A percentile compares a stretch with the other conserved stretches of the same genome.
Conservation (phyloP, 2,888 invertebrate species). For the Nebria brevicollis region DNA sequence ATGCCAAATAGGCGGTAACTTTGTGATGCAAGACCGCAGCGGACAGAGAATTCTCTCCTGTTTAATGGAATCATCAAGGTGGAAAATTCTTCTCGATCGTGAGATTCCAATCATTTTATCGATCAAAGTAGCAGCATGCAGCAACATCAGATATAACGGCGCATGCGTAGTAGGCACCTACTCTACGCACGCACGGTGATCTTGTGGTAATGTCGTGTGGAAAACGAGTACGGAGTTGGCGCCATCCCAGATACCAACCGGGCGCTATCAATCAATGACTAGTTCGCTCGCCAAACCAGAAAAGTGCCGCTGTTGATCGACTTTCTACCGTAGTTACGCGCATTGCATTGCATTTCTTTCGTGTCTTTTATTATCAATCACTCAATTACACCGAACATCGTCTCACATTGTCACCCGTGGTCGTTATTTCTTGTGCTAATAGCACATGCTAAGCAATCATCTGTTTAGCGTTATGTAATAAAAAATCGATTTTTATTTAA, state of each 20-base stretch:
- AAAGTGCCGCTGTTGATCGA: constrained; percentile 21
- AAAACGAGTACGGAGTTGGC: constrained; percentile 24
- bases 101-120: constrained; percentile 20
- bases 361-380: neutral
- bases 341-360: constrained; percentile 4
- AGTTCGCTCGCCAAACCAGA: neutral
- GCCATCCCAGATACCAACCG: constrained; percentile 31
- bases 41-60: constrained; percentile 7
- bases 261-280: constrained; percentile 28
- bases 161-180: neutral
- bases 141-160: constrained; percentile 15
- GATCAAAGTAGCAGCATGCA: constrained; percentile 5
- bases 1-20: neutral
- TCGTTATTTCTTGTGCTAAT: neutral
- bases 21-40: neutral
- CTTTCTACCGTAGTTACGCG: constrained; percentile 38
- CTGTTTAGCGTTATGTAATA: neutral
- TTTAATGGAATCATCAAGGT: constrained; percentile 20
- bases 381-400: neutral
- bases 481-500: too few species aligned
- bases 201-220: constrained; percentile 6
- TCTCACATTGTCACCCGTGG: neutral
- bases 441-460: neutral
- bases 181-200: neutral
- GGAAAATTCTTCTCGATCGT: constrained; percentile 12